Evolutionary conservation across 2,888 invertebrate genomes (phyloP), one percentile per base, ranked within the genome.

Genomic region (Cheilosia impressa): DNA sequence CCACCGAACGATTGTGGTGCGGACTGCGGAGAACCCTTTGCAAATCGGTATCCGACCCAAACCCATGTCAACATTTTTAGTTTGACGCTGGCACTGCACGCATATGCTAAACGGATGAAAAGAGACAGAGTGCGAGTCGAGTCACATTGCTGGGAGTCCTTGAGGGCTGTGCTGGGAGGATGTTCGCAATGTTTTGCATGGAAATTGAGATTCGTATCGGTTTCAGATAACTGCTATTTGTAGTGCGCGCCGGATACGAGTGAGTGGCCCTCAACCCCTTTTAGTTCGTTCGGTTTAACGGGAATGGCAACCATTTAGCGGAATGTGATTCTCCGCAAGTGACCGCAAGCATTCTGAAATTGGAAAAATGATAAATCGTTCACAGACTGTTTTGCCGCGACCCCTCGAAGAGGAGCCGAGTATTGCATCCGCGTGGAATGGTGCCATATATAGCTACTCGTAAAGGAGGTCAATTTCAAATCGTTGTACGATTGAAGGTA

Each of bases 351-450:
- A 60, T 66, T 79, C 43, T 69, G 65, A 76, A 84, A 80, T 84
- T 80, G 80, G 71, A 84, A 80, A 84, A 84, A 84, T 84, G 84
- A 84, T 84, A 76, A 71, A 84, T 84, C 55, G 84, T 84, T 75
- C 53, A 71, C 38, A 57, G 69, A 77, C 57, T 52, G 52, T 53
- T 47, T 38, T 52, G 9, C 19, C 47, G n/a, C 47, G 19, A 31
- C 5, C 19, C 19, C 34, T 60, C 31, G 24, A 22, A 38, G 38
- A 38, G 24, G 15, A 9, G 19, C 5, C 9, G n/a, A 10, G 6
- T n/a, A 24, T 24, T 24, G 15, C 38, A 41, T 27, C 19, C 24
- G 24, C 47, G 13, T 4, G 45, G 22, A 9, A 17, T 27, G 27
- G 69, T 41, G 53, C 13, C 13, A 10, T 10, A 34, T 38, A 17